These are phyloP conservation scores for Steromphala cineraria DNA, from an alignment of 2,888 invertebrate genomes.

Conservation along the genomic window DNA sequence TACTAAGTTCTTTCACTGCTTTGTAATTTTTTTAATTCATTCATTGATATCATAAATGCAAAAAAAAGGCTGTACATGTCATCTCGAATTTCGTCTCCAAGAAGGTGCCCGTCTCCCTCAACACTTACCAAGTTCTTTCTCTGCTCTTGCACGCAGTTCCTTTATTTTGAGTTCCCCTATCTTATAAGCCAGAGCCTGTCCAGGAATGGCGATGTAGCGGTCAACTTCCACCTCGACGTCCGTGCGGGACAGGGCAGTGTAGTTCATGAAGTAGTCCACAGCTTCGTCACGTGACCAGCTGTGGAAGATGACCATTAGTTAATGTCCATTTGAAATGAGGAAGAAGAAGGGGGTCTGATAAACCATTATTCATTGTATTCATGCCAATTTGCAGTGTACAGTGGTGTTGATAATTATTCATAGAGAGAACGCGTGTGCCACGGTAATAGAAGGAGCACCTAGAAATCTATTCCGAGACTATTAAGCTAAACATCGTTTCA, in stretches of 20 bases:
- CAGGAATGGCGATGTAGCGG: constrained; percentile 73
- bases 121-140: constrained; percentile 58
- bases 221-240: constrained; percentile 62
- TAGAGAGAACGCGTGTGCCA: not conserved
- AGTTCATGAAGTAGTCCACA: constrained; percentile 61
- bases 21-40: no score
- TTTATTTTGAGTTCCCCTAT: constrained; percentile 67
- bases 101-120: no score
- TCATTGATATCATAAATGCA: no score
- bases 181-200: constrained; percentile 71
- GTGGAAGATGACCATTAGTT: not conserved
- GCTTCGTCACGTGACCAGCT: constrained; percentile 68
- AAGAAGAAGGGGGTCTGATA: no score
- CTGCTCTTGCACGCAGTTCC: constrained; percentile 65
- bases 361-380: no score
- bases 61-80: no score
- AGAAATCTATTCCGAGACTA: no score
- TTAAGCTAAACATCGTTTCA: no score
- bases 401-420: not conserved
- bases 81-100: no score
- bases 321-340: no score
- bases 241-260: constrained; percentile 46
- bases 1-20: no score
- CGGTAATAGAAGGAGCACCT: not conserved
- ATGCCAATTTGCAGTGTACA: not conserved